These are phyloP conservation scores for Chaitophorus viminalis DNA, from an alignment of 2,888 invertebrate species.

Conservation along the genomic window DNA sequence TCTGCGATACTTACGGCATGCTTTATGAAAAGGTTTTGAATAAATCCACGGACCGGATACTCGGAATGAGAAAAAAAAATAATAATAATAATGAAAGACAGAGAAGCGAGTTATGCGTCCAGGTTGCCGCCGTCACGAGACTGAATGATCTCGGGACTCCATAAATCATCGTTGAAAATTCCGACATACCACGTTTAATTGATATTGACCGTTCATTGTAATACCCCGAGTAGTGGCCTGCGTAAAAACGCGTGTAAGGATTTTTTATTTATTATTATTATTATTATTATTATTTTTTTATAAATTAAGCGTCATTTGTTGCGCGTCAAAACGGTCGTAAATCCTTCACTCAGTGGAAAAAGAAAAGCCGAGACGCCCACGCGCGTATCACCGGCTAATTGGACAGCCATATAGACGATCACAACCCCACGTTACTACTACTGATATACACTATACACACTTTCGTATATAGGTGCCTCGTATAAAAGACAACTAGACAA, in stretches of 20 bases:
- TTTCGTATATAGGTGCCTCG: no score
- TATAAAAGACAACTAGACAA: slow-evolving; percentile 25
- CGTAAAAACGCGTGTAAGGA: background rate
- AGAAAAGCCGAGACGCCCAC: slow-evolving; percentile 57
- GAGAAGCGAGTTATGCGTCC: background rate
- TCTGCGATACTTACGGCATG: background rate
- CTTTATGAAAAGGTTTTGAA: background rate
- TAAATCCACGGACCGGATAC: background rate
- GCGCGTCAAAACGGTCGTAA: slow-evolving; percentile 62
- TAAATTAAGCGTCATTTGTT: slow-evolving; percentile 62
- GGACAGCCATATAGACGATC: slow-evolving; percentile 50
- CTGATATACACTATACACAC: no score
- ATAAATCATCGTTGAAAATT: slow-evolving; percentile 57
- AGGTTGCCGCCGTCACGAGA: background rate
- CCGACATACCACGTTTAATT: slow-evolving; percentile 49
- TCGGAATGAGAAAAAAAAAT: slow-evolving; percentile 8
- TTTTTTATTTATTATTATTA: no score
- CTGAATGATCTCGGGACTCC: slow-evolving; percentile 15
- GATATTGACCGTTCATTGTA: slow-evolving; percentile 54
- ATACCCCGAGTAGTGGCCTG: slow-evolving; percentile 7
- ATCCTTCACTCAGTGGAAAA: slow-evolving; percentile 47
- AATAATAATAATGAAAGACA: slow-evolving; percentile 6
- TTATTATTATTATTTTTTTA: slow-evolving; percentile 48
- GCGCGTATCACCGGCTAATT: slow-evolving; percentile 55
- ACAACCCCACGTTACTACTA: slow-evolving; percentile 39